Evolutionary conservation across 1,140 invertebrate species (phyloP), one percentile per base, ranked within the genome.

Genomic region (Phthorimaea operculella): DNA sequence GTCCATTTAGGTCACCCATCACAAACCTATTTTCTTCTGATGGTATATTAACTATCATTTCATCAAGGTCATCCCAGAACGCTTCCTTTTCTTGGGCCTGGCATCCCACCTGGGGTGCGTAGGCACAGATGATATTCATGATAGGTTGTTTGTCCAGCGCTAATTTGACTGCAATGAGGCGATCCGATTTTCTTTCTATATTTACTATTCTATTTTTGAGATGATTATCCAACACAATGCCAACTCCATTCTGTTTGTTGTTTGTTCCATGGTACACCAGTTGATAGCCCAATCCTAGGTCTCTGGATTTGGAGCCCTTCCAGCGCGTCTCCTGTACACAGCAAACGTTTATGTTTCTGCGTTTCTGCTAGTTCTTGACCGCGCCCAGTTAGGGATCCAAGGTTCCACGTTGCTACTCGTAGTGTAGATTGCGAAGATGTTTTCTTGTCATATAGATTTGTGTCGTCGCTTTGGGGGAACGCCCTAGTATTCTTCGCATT

Each of bases 241-340:
- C 39, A 8, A 42, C 39, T 34, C 18, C 28, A 33, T 51, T n/a
- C 15, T 51, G 50, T 51, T 28, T 28, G 21, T 15, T 52, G 6
- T n/a, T 33, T 33, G 15, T 51, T 11, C 51, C 53, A 51, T 62
- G 14, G 28, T 62, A 58, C n/a, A 62, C 34, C 1, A 62, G n/a
- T 39, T 62, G 44, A 44, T 45, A 62, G 4, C 39, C 57, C n/a
- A 34, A 14, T 7, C 62, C 62, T 4, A 64, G 55, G 12, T 60
- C 15, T 51, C 39, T 49, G 5, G 54, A 60, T 55, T 64, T 64
- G 14, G 54, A 50, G 9, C 59, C 59, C 44, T 57, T 58, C 63
- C 59, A 64, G 34, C 54, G 55, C 17, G 51, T 56, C 44, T 64
- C 63, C 51, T 57, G 59, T 4, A 61, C n/a, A 28, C 56, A 62